Evolutionary conservation across 2,113 vertebrate species (phyloP).

Genomic region (Serilophus lunatus): DNA sequence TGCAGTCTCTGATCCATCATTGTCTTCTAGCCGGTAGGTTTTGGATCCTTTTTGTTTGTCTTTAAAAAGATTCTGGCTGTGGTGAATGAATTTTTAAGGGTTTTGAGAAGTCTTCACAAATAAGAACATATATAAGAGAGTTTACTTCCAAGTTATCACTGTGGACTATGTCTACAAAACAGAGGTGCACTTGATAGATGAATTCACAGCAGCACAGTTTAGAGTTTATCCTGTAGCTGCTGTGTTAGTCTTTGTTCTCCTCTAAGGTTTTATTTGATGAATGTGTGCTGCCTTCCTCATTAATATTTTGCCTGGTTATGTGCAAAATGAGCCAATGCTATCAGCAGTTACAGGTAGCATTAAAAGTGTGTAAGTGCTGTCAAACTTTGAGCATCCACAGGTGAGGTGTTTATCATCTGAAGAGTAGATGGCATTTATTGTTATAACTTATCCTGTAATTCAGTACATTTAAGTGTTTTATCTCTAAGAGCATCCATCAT

Average conservation of each 20-base stretch:
- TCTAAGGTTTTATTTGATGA: neutral
- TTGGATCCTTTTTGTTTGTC: neutral
- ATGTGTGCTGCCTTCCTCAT: neutral
- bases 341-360: neutral
- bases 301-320: neutral
- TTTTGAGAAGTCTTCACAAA: neutral
- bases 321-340: neutral
- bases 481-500: neutral
- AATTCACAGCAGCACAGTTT: neutral
- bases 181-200: neutral
- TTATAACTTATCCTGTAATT: neutral
- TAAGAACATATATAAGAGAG: neutral
- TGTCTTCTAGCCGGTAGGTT: slow-evolving; percentile 85
- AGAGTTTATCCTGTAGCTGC: neutral
- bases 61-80: neutral
- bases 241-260: neutral
- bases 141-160: neutral
- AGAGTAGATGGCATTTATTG: neutral
- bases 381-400: neutral
- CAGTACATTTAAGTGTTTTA: neutral
- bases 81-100: neutral
- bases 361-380: neutral
- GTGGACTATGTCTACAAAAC: neutral
- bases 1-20: slow-evolving; percentile 86
- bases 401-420: neutral